Evolutionary conservation across 2,888 invertebrate species (phyloP).

Genomic region (Agonopterix heracliana): DNA sequence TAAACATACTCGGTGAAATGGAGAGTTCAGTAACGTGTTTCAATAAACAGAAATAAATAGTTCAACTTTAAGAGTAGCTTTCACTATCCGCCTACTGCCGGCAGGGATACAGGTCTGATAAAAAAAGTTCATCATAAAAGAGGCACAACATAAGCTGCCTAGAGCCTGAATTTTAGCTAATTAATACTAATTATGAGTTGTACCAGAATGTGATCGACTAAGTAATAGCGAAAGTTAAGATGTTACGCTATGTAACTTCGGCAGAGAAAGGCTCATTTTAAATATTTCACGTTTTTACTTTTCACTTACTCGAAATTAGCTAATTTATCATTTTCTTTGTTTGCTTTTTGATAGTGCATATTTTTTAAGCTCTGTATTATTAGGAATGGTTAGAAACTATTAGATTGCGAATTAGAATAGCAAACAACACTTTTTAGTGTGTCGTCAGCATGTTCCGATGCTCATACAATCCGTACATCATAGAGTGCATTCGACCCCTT

Average conservation of each 20-base stretch:
- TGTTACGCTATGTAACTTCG: slow-evolving; percentile 62
- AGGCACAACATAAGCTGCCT: slow-evolving; percentile 13
- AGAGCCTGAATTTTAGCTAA: slow-evolving; percentile 40
- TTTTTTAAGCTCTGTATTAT: too few species aligned
- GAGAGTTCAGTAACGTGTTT: slow-evolving; percentile 42
- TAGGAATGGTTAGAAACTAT: too few species aligned
- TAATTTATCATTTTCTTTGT: too few species aligned
- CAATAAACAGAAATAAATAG: slow-evolving; percentile 42
- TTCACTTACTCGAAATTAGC: slow-evolving; percentile 15
- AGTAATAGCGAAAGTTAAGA: slow-evolving; percentile 66
- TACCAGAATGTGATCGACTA: slow-evolving; percentile 62
- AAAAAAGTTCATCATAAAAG: slow-evolving; percentile 20
- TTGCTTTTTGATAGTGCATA: too few species aligned
- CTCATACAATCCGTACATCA: too few species aligned
- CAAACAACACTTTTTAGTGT: too few species aligned
- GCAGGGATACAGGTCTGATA: slow-evolving; percentile 31
- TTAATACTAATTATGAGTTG: slow-evolving; percentile 54
- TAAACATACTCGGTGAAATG: slow-evolving; percentile 31
- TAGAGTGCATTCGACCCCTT: too few species aligned
- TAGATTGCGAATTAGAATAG: too few species aligned
- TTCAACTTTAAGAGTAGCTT: slow-evolving; percentile 39
- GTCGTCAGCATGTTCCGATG: too few species aligned
- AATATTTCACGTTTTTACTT: slow-evolving; percentile 8
- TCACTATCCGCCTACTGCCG: slow-evolving; percentile 54
- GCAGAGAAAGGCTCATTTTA: slow-evolving; percentile 52